Conservation (phyloP, 2,888 invertebrate species). For the Tinea pellionella region DNA sequence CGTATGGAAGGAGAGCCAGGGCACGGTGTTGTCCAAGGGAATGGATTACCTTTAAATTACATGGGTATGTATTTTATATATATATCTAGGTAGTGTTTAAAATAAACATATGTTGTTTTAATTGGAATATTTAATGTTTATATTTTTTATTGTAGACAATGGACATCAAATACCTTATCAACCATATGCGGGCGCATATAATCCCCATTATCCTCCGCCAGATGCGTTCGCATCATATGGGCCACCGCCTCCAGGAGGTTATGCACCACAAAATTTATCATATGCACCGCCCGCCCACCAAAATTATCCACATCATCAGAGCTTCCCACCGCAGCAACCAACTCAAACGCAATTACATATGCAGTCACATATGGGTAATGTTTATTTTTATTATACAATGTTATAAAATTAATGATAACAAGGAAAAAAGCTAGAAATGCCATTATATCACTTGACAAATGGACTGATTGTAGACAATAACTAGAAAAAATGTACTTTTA, state of each 20-base stretch:
- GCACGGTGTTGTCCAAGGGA: constrained; percentile 63
- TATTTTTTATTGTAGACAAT: constrained; percentile 47
- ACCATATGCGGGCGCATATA: constrained; percentile 62
- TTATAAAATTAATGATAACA: no score
- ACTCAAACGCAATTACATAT: constrained; percentile 55
- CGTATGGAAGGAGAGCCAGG: constrained; percentile 67
- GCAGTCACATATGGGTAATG: constrained; percentile 61
- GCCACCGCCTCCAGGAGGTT: constrained; percentile 57
- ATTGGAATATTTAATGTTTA: not conserved
- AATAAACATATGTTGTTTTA: not conserved
- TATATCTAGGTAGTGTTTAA: no score
- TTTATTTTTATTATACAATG: constrained; percentile 13
- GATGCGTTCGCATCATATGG: constrained; percentile 63
- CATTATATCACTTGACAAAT: no score
- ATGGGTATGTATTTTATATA: constrained; percentile 42
- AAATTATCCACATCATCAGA: constrained; percentile 57
- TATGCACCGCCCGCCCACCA: constrained; percentile 65
- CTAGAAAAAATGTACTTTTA: no score
- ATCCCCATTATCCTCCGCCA: constrained; percentile 63
- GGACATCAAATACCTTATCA: constrained; percentile 65
- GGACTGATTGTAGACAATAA: no score
- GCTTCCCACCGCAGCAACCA: constrained; percentile 57
- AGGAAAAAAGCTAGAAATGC: no score
- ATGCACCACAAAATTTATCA: constrained; percentile 59
- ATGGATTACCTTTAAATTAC: constrained; percentile 65